Evolutionary conservation across 2,797 vertebrate genomes (phyloP).

Genomic region (Neosilurus mollespiculum): DNA sequence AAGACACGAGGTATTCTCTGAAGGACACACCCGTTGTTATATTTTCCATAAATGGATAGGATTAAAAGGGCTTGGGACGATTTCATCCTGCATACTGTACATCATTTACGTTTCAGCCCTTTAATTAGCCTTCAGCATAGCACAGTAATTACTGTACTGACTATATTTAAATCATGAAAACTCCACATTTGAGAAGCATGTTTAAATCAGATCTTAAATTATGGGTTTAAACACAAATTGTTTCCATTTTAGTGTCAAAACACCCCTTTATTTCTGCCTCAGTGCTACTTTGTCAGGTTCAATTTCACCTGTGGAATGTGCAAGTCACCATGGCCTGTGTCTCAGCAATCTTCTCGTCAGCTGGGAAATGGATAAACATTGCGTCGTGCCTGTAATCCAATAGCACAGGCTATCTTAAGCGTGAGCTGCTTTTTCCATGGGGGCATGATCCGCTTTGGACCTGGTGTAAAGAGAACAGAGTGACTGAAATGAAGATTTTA

Average conservation of each 20-base stretch:
- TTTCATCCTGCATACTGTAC: background rate
- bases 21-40: background rate
- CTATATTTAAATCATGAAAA: background rate
- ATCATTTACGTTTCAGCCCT: background rate
- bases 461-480: background rate
- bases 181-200: background rate
- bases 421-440: constrained; percentile 38
- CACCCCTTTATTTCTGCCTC: background rate
- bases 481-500: background rate
- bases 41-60: background rate
- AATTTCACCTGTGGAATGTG: constrained; percentile 49
- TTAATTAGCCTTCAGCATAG: background rate
- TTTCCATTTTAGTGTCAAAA: background rate
- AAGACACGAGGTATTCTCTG: background rate
- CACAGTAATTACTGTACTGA: background rate
- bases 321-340: constrained; percentile 47
- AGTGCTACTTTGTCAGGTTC: background rate
- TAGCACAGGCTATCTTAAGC: constrained; percentile 52
- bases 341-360: constrained; percentile 15
- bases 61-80: background rate
- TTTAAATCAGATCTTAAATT: background rate
- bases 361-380: constrained; percentile 60
- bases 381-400: constrained; percentile 49
- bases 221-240: background rate
- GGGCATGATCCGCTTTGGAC: background rate